These are phyloP conservation scores for Prolemur simus DNA, from an alignment of 2,113 vertebrate genomes.

Conservation along the genomic window DNA sequence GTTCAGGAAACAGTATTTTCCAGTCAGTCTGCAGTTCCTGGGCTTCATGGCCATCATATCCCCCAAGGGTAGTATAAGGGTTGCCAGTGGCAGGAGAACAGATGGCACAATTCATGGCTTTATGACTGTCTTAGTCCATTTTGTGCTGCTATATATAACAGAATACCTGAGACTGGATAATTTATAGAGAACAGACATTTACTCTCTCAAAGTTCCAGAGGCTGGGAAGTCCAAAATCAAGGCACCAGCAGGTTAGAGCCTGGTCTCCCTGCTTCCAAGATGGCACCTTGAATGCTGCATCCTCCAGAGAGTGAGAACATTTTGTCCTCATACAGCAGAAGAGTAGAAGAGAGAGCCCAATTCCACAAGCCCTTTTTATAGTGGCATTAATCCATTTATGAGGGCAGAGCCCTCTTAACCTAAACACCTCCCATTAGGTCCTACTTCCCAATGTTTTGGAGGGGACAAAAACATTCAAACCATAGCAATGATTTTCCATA, in stretches of 20 bases:
- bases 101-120: not conserved
- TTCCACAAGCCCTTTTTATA: not conserved
- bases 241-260: not conserved
- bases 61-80: accelerated
- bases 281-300: not conserved
- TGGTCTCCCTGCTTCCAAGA: not conserved
- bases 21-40: not conserved
- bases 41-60: not conserved
- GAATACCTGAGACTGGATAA: not conserved
- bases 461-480: not conserved
- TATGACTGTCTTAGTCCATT: not conserved
- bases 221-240: not conserved
- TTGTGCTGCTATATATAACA: not conserved
- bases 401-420: not conserved
- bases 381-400: not conserved
- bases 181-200: not conserved
- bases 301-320: not conserved
- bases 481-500: not conserved
- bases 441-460: not conserved
- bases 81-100: not conserved
- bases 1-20: not conserved
- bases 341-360: not conserved
- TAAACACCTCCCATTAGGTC: not conserved
- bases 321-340: not conserved
- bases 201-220: not conserved